These are phyloP conservation scores for Benitochromis conjunctus DNA, from an alignment of 2,113 vertebrate genomes.

Conservation along the genomic window DNA sequence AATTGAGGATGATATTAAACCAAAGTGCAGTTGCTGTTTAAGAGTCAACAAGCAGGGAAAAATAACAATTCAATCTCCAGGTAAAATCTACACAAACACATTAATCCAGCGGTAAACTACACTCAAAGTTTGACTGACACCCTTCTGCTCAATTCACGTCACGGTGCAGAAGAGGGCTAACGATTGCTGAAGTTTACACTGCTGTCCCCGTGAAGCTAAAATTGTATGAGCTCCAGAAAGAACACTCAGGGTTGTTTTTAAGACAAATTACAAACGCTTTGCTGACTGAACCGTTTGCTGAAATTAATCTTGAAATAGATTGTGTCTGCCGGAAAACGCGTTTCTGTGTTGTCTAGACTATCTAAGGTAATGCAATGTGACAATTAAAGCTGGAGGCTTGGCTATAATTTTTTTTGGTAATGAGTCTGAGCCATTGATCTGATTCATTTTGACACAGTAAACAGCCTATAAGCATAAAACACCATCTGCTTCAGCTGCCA, in stretches of 20 bases:
- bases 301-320: neutral
- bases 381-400: constrained; percentile 24
- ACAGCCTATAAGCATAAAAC: constrained; percentile 4
- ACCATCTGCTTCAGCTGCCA: constrained; percentile 2
- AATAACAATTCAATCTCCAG: neutral
- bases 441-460: constrained; percentile 29
- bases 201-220: neutral
- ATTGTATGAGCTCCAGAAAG: neutral
- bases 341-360: neutral
- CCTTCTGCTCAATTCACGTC: neutral
- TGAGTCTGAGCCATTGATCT: constrained; percentile 13
- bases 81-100: neutral
- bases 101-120: neutral
- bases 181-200: neutral
- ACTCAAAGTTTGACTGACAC: neutral
- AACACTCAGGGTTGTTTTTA: neutral
- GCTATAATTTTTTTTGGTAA: constrained; percentile 5
- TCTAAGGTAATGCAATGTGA: constrained; percentile 8
- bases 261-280: neutral
- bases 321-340: neutral
- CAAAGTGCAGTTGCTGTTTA: neutral
- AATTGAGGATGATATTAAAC: neutral
- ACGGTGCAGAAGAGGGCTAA: neutral
- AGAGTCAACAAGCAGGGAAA: neutral
- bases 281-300: neutral